These are phyloP conservation scores for Vireo altiloquus DNA, from an alignment of 2,113 vertebrate genomes.

Conservation along the genomic window DNA sequence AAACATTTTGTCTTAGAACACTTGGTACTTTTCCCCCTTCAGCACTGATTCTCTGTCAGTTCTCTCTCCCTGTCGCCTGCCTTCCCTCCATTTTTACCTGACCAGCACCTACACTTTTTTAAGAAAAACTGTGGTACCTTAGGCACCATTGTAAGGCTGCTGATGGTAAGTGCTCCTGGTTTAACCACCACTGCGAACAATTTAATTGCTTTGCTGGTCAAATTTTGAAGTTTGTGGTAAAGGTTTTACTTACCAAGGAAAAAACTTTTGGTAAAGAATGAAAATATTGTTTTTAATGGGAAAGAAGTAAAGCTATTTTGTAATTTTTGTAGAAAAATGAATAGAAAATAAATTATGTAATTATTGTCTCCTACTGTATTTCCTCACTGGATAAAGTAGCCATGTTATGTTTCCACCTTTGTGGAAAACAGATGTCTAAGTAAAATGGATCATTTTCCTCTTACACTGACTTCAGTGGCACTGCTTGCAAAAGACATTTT, in stretches of 20 bases:
- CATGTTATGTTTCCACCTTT: neutral
- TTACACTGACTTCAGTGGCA: neutral
- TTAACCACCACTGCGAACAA: neutral
- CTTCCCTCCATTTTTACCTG: neutral
- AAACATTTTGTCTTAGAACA: neutral
- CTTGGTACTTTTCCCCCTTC: neutral
- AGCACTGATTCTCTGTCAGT: neutral
- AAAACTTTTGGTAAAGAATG: neutral
- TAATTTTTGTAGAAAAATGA: neutral
- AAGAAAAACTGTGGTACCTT: neutral
- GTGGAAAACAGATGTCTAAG: neutral
- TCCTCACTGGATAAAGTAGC: neutral
- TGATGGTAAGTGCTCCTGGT: neutral
- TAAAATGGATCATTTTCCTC: neutral
- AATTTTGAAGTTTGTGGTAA: neutral
- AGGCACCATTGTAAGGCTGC: neutral
- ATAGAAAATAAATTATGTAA: neutral
- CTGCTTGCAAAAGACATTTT: neutral
- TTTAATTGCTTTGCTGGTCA: neutral
- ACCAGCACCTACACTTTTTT: neutral
- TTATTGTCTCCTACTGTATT: neutral
- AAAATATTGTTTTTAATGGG: neutral
- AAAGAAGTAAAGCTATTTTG: neutral
- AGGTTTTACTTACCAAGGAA: neutral
- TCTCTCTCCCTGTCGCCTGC: neutral